A percentile compares a stretch with the other conserved stretches of the same genome.
These are phyloP conservation scores for Anguilla marmorata DNA, from an alignment of 2,797 vertebrate species.

Conservation along the genomic window DNA sequence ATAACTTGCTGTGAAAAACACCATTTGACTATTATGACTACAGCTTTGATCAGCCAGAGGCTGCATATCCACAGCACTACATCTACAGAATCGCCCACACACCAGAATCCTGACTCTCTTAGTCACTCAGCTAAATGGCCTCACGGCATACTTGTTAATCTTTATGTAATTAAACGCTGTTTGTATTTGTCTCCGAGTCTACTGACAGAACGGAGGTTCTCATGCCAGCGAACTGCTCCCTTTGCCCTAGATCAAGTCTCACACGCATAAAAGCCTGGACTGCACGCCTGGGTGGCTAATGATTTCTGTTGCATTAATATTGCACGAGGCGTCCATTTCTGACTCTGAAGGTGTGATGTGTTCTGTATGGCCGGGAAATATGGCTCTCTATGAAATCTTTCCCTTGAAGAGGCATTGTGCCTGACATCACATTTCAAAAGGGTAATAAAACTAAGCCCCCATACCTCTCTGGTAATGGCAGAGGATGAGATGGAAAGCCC, in stretches of 20 bases:
- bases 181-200: background rate
- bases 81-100: background rate
- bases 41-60: background rate
- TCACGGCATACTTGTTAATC: background rate
- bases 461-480: background rate
- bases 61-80: background rate
- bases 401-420: background rate
- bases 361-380: background rate
- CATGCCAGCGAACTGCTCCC: background rate
- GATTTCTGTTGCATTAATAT: constrained; percentile 8
- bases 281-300: background rate
- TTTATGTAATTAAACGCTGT: background rate
- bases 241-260: background rate
- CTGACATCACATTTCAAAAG: background rate
- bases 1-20: background rate
- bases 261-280: background rate
- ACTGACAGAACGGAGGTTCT: background rate
- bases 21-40: too few species aligned
- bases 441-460: background rate
- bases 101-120: background rate
- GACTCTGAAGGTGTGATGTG: background rate
- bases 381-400: background rate
- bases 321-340: background rate
- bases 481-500: background rate
- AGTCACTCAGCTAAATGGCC: background rate